Evolutionary conservation across 2,113 vertebrate genomes (phyloP).

Genomic region (human (Homo sapiens)): GRCh38 chr12:76525001-76525500

Average conservation of each 20-base stretch:
- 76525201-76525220: neutral
- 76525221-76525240: neutral
- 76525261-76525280: neutral
- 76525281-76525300: neutral
- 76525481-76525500: neutral
- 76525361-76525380: neutral
- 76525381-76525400: neutral
- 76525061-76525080: neutral
- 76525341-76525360: neutral
- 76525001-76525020: neutral
- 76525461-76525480: neutral
- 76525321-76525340: neutral
- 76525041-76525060: neutral
- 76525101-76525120: neutral
- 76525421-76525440: neutral
- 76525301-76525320: neutral
- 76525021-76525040: neutral
- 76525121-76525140: neutral
- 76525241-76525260: neutral
- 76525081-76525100: neutral
- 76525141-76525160: neutral
- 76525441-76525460: neutral
- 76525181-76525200: neutral
- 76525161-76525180: neutral
- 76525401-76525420: neutral